These are phyloP conservation scores for Brachyopa scutellaris DNA, from an alignment of 2,888 invertebrate genomes.

Conservation along the genomic window DNA sequence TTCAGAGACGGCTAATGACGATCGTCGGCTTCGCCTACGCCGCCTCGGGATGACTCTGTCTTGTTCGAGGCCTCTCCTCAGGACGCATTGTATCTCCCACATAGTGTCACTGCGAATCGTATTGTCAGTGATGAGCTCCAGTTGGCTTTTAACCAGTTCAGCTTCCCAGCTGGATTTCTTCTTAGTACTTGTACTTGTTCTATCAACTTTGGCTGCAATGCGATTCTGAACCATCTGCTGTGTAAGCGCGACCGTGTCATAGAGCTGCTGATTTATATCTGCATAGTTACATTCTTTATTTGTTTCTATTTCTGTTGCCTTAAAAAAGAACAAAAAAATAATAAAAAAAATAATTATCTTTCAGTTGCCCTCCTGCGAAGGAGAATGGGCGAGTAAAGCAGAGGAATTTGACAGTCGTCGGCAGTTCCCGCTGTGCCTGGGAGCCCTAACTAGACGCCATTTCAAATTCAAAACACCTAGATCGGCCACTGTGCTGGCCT, in stretches of 20 bases:
- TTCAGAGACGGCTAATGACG: slow-evolving; percentile 43
- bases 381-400: slow-evolving; percentile 68
- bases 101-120: slow-evolving; percentile 63
- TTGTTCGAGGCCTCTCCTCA: slow-evolving; percentile 59
- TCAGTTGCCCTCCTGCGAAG: slow-evolving; percentile 50
- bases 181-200: too few relatives aligned
- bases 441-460: slow-evolving; percentile 64
- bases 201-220: slow-evolving; percentile 28
- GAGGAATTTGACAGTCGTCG: slow-evolving; percentile 65
- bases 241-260: slow-evolving; percentile 55
- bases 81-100: slow-evolving; percentile 66
- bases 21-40: slow-evolving; percentile 21
- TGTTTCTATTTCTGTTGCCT: slow-evolving; percentile 34
- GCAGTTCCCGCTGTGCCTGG: slow-evolving; percentile 68
- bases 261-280: slow-evolving; percentile 47
- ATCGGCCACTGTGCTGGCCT: slow-evolving; percentile 49
- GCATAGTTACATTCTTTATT: slow-evolving; percentile 2
- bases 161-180: slow-evolving; percentile 48
- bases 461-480: slow-evolving; percentile 56
- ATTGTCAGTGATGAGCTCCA: slow-evolving; percentile 60
- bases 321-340: slow-evolving; percentile 11
- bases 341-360: neutral
- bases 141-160: slow-evolving; percentile 55
- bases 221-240: slow-evolving; percentile 59
- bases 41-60: slow-evolving; percentile 57